phyloP scores from a whole-genome alignment of 1,140 invertebrate genomes.

The Dinoponera quadriceps region DNA sequence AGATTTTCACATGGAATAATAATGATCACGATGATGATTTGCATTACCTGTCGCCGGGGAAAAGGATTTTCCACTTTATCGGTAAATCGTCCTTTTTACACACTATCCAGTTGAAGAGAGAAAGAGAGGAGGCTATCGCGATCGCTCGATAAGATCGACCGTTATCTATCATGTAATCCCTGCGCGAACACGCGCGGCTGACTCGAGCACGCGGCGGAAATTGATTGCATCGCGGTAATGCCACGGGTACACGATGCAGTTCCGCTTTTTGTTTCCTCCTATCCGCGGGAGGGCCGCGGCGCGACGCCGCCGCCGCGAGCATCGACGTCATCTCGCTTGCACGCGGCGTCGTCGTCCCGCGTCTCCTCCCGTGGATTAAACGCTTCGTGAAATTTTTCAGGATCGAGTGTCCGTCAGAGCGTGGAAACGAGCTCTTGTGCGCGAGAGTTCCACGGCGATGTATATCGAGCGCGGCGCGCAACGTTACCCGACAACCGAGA shows the following conservation, averaged over 20 bases:
- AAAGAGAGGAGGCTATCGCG: conserved; percentile 11
- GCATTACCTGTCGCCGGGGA: not conserved
- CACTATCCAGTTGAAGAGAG: not conserved
- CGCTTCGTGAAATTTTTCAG: conserved; percentile 35
- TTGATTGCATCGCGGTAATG: conserved; percentile 58
- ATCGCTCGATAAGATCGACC: conserved; percentile 41
- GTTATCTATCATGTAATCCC: conserved; percentile 52
- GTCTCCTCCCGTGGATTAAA: conserved; percentile 17
- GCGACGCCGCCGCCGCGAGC: not conserved
- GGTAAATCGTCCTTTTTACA: not conserved
- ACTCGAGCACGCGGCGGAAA: conserved; percentile 44
- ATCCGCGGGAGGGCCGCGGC: not conserved
- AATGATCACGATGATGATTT: conserved; percentile 1
- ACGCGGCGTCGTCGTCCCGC: not conserved
- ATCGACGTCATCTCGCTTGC: conserved; percentile 35
- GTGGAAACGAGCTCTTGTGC: not conserved
- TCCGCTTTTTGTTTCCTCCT: conserved; percentile 40
- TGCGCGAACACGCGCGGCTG: conserved; percentile 23
- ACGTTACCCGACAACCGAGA: conserved; percentile 41
- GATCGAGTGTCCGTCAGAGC: conserved; percentile 29
- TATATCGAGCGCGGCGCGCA: not conserved
- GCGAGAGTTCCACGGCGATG: not conserved
- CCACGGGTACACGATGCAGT: conserved; percentile 26
- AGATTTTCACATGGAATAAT: not conserved
- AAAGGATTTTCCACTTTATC: conserved; percentile 18